phyloP scores from a whole-genome alignment of 2,888 invertebrate genomes.

The Serrognathus titanus region DNA sequence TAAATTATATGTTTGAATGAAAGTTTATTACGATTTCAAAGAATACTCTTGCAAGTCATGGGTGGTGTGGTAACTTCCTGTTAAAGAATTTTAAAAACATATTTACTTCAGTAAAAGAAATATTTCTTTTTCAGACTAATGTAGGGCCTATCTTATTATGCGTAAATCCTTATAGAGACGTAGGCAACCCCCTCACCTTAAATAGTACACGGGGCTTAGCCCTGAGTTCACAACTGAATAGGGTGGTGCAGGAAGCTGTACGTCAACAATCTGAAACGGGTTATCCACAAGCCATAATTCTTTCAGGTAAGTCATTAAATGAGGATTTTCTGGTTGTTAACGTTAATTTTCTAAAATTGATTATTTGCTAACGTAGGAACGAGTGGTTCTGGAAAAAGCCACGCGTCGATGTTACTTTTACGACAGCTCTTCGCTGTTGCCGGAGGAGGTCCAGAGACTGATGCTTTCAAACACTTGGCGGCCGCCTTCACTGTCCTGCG shows the following conservation, averaged over 20 bases:
- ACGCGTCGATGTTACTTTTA: slow-evolving; percentile 85
- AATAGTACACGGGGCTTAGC: slow-evolving; percentile 69
- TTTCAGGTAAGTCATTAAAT: slow-evolving; percentile 62
- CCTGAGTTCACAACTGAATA: slow-evolving; percentile 76
- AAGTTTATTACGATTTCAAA: too few species aligned
- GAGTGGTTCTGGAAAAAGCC: slow-evolving; percentile 92
- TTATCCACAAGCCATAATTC: slow-evolving; percentile 91
- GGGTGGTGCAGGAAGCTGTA: slow-evolving; percentile 88
- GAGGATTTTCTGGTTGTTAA: not conserved
- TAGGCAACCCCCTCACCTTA: slow-evolving; percentile 83
- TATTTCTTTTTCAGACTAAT: slow-evolving; percentile 68
- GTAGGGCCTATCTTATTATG: slow-evolving; percentile 89
- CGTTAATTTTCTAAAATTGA: not conserved
- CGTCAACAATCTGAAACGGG: slow-evolving; percentile 92
- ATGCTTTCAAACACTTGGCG: slow-evolving; percentile 92
- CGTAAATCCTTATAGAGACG: slow-evolving; percentile 84
- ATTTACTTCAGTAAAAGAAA: not conserved
- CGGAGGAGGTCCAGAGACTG: slow-evolving; percentile 92
- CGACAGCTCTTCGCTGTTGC: slow-evolving; percentile 90
- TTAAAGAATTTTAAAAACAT: not conserved
- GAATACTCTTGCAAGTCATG: too few species aligned
- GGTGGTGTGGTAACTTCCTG: too few species aligned
- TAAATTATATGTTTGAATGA: too few species aligned
- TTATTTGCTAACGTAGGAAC: slow-evolving; percentile 57
- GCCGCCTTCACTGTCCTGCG: slow-evolving; percentile 93